phyloP scores from a whole-genome alignment of 2,888 invertebrate species.

The Xestobium rufovillosum region DNA sequence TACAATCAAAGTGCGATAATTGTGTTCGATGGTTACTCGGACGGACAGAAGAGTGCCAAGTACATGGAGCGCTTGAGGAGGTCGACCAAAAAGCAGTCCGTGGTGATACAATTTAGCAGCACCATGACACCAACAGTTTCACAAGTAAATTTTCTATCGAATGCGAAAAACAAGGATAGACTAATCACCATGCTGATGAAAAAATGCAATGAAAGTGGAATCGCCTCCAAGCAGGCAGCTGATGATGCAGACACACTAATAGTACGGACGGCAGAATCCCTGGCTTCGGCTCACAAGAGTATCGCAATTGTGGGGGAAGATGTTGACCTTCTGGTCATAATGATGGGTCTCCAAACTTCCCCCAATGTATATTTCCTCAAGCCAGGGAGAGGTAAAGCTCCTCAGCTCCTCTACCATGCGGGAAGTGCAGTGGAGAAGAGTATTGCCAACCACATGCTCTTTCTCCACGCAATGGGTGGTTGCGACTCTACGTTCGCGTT shows the following conservation, averaged over 20 bases:
- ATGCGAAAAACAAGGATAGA: conserved; percentile 21
- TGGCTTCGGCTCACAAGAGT: conserved; percentile 11
- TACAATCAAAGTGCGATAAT: conserved; percentile 15
- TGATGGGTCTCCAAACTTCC: conserved; percentile 13
- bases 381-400: conserved; percentile 17
- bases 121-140: conserved; percentile 9
- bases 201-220: conserved; percentile 12
- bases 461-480: no score
- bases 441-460: conserved; percentile 10
- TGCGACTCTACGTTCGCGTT: conserved; percentile 17
- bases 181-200: conserved; percentile 20
- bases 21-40: conserved; percentile 22
- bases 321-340: conserved; percentile 25
- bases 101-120: conserved; percentile 19
- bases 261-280: conserved; percentile 18
- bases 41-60: conserved; percentile 17
- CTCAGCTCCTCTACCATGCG: conserved; percentile 13
- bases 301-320: conserved; percentile 20
- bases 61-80: conserved; percentile 18
- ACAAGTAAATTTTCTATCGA: conserved; percentile 25
- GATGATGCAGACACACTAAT: conserved; percentile 23
- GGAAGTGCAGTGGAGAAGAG: conserved; percentile 11
- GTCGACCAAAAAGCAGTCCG: conserved; percentile 11
- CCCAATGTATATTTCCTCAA: conserved; percentile 15
- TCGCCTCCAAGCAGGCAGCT: conserved; percentile 16